Base-by-base conservation (phyloP, 37 sponge, comb jelly and placozoan species). In the Eunapius fragilis region DNA sequence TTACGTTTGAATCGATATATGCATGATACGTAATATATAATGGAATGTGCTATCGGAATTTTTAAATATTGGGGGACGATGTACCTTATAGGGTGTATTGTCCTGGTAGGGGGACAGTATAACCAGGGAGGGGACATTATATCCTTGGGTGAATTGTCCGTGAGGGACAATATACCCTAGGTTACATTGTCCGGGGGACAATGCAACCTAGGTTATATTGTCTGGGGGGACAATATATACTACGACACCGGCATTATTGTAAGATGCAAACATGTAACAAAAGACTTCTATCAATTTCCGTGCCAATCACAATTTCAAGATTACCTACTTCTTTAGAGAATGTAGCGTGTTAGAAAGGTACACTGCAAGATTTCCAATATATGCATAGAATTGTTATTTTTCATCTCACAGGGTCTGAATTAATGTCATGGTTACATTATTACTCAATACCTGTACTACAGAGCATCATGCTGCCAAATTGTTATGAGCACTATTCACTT, bases 371-470 rank as follows among this genome's bases (percentile, higher is more conserved):
- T 73, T 26, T 27, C 22, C 26, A 26, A n/a, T n/a, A 19, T 26
- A 27, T 31, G 31, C 47, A 45, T 34, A 3, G 35, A 75, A 75
- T 32, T 32, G 32, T n/a, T 32, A 6, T 0, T 14, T 34, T 58
- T 14, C 19, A 49, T 26, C 30, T 50, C 36, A 48, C 26, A 72
- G 84, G 74, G 37, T 74, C 84, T 0, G 84, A 83, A 67, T 37
- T 83, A 4, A 0, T 24, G 25, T 25, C 12, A 14, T 83, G 84
- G 84, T 12, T 73, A 5, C 31, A 73, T 11, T 73, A 14, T 6
- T 83, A 73, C 25, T 72, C 84, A 37, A 31, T 83, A 23, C 84
- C 84, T 14, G 50, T 83, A 41, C 74, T 83, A 27, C 10, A 28
- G 38, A 75, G 31, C 19, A 25, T 73, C 5, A 32, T 83, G 47